Evolutionary conservation across 1,140 invertebrate genomes (phyloP), one percentile per base, ranked within the genome.

Genomic region (Philopotamus ludificatus): DNA sequence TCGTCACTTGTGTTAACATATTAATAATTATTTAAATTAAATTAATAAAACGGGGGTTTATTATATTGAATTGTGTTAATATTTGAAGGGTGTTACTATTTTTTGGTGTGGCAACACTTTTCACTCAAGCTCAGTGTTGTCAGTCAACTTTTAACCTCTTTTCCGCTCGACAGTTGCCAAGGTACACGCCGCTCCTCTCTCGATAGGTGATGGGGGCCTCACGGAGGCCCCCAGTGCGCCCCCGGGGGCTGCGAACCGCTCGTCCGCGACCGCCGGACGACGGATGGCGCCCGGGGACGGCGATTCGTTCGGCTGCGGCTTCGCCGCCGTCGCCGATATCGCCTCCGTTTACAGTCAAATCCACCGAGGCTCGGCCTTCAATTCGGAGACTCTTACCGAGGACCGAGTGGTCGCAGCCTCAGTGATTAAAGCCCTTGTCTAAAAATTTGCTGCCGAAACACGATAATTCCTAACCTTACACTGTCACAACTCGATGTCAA

Each of bases 171-270:
- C 55, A 34, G 55, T 45, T 45, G 55, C 55, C 23, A 58, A 58
- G 55, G 55, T 58, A 58, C 55, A 58, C 55, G 55, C 55, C 55
- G 55, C 25, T 39, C n/a, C n/a, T n/a, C n/a, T n/a, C n/a, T n/a
- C n/a, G n/a, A n/a, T n/a, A n/a, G n/a, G n/a, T n/a, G n/a, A n/a
- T n/a, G n/a, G n/a, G 41, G 41, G 3, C 41, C 34, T n/a, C 34
- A 39, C 34, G 7, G 41, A 15, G 41, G 34, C 34, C 34, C n/a
- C 18, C 41, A 15, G 41, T 15, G n/a, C n/a, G 41, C 1, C 18
- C n/a, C n/a, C 41, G 41, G 9, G 18, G 41, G 9, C 41, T 44
- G 18, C 41, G 41, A 12, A 12, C 41, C 41, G n/a, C 41, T 12
- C 41, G 41, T 18, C 41, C 41, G n/a, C 41, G 9, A n/a, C n/a